Base-by-base conservation (phyloP, 2,888 invertebrate species). In the Parnassius smintheus region DNA sequence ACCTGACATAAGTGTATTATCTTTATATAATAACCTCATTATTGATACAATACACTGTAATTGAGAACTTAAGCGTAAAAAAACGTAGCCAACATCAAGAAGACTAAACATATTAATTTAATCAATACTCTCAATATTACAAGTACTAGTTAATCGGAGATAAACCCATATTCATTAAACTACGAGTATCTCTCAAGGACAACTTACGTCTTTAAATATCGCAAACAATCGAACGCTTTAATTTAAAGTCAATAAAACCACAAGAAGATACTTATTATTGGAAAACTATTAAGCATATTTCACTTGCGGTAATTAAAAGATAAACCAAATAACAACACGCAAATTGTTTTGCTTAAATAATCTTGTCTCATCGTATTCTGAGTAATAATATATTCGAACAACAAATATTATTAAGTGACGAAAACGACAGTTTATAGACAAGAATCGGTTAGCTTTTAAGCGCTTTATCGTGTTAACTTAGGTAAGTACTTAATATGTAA, bases 311-410 rank as follows among this genome's bases (percentile, higher is more conserved):
- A 62, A 62, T 62, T 54, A 58, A 62, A 58, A 53, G 57, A 62
- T 62, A 56, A 61, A 50, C 13, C 35, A 50, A 56, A 56, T 52
- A 54, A 52, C 41, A 42, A 46, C 25, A 54, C 25, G 25, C 9
- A 44, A 54, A 49, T 58, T 58, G 53, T 62, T 57, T 62, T 58
- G 53, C 35, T 57, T 48, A 58, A 57, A 49, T 58, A 58, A 57
- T 58, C 49, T 55, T 10, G 22, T 50, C 25, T 57, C 54, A 45
- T 52, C 45, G 56, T 42, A 41, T 51, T 13, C 12, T 42, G 2
- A 22, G 44, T 50, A n/a, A 42, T 35, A 44, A 13, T 52, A 25
- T 18, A 13, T 7, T 22, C 25, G 25, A 18, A 46, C 35, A 41
- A 42, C 42, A 45, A 44, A 44, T 52, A 25, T 59, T 25, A 53